Conservation (phyloP, 2,797 vertebrate species). For the Iguana delicatissima region DNA sequence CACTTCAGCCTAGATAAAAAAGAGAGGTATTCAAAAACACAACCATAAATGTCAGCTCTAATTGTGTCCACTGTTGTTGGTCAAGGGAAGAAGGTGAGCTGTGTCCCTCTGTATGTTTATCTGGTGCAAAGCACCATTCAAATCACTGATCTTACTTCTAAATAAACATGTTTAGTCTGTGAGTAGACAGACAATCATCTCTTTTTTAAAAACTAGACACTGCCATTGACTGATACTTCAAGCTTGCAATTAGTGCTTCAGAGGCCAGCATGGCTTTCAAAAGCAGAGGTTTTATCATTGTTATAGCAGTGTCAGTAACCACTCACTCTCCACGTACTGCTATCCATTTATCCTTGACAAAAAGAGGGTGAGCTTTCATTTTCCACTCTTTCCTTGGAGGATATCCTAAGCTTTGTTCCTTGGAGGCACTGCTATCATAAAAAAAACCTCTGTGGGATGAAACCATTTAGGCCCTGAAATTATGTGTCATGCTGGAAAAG, state of each 20-base stretch:
- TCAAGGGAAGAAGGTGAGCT: slow-evolving; percentile 7
- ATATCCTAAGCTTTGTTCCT: slow-evolving; percentile 39
- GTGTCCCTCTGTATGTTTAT: neutral
- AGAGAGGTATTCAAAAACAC: slow-evolving; percentile 61
- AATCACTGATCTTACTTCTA: neutral
- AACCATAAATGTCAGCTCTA: slow-evolving; percentile 58
- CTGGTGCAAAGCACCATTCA: neutral
- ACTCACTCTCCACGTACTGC: too few species aligned
- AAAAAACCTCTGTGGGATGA: slow-evolving; percentile 4
- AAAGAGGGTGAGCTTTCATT: slow-evolving; percentile 46
- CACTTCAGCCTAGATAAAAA: slow-evolving; percentile 56
- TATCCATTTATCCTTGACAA: slow-evolving; percentile 17
- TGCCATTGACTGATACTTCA: neutral
- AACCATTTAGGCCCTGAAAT: slow-evolving; percentile 33
- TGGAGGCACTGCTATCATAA: slow-evolving; percentile 7
- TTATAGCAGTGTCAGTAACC: neutral
- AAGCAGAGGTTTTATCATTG: neutral
- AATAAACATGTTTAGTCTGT: neutral
- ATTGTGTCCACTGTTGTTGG: slow-evolving; percentile 45
- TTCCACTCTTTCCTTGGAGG: neutral
- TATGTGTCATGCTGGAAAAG: slow-evolving; percentile 20
- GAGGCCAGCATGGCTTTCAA: neutral
- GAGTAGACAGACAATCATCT: neutral
- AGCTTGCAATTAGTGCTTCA: neutral
- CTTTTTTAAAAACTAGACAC: neutral